Conservation (phyloP, 1,140 invertebrate species). For the Cylas formicarius region DNA sequence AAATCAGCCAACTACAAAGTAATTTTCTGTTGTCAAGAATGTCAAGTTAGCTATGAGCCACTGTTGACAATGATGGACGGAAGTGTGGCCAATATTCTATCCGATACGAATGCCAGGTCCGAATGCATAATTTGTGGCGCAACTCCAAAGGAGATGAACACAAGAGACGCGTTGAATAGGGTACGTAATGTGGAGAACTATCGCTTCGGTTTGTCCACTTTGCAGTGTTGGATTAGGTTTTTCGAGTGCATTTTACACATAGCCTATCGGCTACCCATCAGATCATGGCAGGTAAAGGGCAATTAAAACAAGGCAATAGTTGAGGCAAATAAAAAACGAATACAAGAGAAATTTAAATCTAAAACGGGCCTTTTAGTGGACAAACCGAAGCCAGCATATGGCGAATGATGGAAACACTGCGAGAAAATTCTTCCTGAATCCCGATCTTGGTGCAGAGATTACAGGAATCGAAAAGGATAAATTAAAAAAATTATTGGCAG, state of each 20-base stretch:
- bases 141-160: constrained; percentile 9
- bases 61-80: constrained; percentile 5
- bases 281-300: constrained; percentile 3
- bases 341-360: constrained; percentile 3
- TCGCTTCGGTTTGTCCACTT: constrained; percentile 1
- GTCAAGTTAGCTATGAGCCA: not conserved
- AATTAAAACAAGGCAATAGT: constrained; percentile 1
- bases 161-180: not conserved
- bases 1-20: not conserved
- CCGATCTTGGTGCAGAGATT: constrained; percentile 6
- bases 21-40: not conserved
- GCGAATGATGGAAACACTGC: constrained; percentile 9
- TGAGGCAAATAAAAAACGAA: constrained; percentile 4
- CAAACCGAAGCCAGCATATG: not conserved
- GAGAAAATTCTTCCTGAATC: constrained; percentile 3
- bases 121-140: constrained; percentile 8
- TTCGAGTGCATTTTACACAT: too few relatives aligned
- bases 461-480: constrained; percentile 5
- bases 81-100: constrained; percentile 7
- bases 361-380: constrained; percentile 7
- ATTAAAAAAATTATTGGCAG: constrained; percentile 1
- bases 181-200: not conserved
- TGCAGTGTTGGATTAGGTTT: not conserved
- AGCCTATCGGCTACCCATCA: constrained; percentile 3
- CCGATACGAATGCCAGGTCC: constrained; percentile 1